Evolutionary conservation across 2,113 vertebrate species (phyloP), one percentile per base, ranked within the genome.

Genomic region (Ovibos moschatus): DNA sequence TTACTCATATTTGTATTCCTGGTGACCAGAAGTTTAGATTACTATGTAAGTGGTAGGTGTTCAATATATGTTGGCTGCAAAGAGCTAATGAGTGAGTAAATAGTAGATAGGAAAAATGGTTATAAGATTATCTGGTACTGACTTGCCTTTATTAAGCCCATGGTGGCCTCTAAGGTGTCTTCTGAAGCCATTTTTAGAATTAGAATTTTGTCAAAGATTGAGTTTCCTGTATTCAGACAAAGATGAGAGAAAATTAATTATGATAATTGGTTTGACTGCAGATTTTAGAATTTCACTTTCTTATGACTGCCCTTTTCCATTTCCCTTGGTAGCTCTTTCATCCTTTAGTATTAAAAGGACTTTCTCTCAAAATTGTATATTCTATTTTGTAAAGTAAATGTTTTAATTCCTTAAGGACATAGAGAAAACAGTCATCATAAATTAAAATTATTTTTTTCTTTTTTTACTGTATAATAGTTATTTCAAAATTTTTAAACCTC

Each of bases 351-450:
- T 92, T 76, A n/a, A 95, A 95, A 50, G 7, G 57, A 33, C 21
- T 62, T 51, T 58, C 27, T 78, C 11, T 92, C 33, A 76, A 60
- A 91, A 60, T 58, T 23, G 23, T n/a, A 10, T 85, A 47, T 79
- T 53, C 25, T 57, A 1, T 92, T 90, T 86, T 90, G 14, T 87
- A 67, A 94, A 84, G 25, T 86, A 81, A 67, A 47, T 92, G 28
- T n/a, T 97, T 82, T 88, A 40, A 71, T 93, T 92, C 76, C 53
- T 43, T 84, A 79, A 83, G 36, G 33, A 97, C 58, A 87, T 85
- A 33, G 33, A 83, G 92, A 97, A 94, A 33, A 14, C 19, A 78
- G 36, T 84, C 62, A 86, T 81, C 5, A n/a, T 57, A 87, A 71
- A 62, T 45, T 78, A 51, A 89, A 93, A 93, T 30, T 27, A 36